These are phyloP conservation scores for Aspidoscelis tigris DNA, from an alignment of 2,113 vertebrate genomes.

Conservation along the genomic window DNA sequence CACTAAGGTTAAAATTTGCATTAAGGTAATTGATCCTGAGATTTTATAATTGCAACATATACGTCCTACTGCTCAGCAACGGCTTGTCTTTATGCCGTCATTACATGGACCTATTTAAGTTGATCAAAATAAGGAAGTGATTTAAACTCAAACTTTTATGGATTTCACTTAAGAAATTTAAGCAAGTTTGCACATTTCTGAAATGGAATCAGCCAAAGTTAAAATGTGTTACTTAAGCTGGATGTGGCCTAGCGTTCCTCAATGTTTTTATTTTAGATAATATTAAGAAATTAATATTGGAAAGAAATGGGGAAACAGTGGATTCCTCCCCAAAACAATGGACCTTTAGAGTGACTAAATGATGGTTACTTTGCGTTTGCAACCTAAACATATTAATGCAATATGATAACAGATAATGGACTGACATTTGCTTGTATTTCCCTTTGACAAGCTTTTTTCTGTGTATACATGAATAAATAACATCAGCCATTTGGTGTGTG, in stretches of 20 bases:
- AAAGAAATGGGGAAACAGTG: slow-evolving; percentile 5
- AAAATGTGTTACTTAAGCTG: background rate
- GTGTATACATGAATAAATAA: slow-evolving; percentile 38
- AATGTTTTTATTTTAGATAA: slow-evolving; percentile 30
- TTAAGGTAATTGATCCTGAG: background rate
- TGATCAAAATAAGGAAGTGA: slow-evolving; percentile 8
- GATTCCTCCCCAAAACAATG: background rate
- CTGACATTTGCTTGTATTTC: background rate
- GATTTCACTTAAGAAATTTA: background rate
- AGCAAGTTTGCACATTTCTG: background rate
- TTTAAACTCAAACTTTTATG: slow-evolving; percentile 42
- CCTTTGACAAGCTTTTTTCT: background rate
- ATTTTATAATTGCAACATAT: background rate
- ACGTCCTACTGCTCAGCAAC: background rate
- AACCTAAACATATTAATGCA: slow-evolving; percentile 32
- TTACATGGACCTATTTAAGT: background rate
- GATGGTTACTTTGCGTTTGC: slow-evolving; percentile 29
- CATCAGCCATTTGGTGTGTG: slow-evolving; percentile 6
- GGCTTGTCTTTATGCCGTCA: background rate
- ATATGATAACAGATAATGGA: background rate
- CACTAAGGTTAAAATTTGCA: background rate
- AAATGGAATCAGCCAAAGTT: background rate
- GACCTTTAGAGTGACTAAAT: background rate
- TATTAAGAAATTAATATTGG: slow-evolving; percentile 38
- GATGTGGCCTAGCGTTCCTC: background rate